Base-by-base conservation (phyloP, 2,113 vertebrate genomes). In the Eulemur rufifrons region DNA sequence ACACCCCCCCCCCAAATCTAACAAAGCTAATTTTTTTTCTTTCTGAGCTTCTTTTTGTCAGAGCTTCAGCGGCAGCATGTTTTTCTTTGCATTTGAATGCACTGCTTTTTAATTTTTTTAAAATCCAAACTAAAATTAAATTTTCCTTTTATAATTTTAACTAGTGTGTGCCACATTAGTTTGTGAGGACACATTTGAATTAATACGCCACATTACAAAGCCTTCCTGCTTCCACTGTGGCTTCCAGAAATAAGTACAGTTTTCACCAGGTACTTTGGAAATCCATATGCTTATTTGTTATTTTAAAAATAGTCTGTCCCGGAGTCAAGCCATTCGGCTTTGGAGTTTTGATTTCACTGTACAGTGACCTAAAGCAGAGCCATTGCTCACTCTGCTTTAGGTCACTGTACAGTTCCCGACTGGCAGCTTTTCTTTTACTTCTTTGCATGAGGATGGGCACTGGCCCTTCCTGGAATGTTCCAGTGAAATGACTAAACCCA, bases 31-130 rank as follows among this genome's bases (percentile, higher is more conserved):
- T 47, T 86, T 37, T 15, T 68, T n/a, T 68, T 8, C 7, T 89
- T 89, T 21, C 56, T 39, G 5, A 81, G 61, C 23, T 56, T 18
- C 73, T 83, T 89, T 76, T 56, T 76, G 50, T 50, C 52, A 86
- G 61, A 54, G 13, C n/a, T 94, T 94, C 59, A 91, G 82, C 42
- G 76, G 34, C 14, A 81, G 47, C 3, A 5, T 56, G 21, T 56
- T 89, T 97, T 87, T 86, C 78, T 94, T 89, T 96, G 54, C 34
- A 94, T 29, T 21, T 50, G 32, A 95, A 90, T 94, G 32, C 45
- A 96, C 23, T 84, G 17, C 34, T 95, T 86, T 86, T 86, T 73
- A n/a, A 18, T 39, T 39, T 90, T 86, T 56, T 85, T 50, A 20
- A 50, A 95, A 87, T 34, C 6, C 12, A 94, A 82, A 68, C 71